Conservation (phyloP, 1,140 invertebrate genomes). For the Hetaerina americana region DNA sequence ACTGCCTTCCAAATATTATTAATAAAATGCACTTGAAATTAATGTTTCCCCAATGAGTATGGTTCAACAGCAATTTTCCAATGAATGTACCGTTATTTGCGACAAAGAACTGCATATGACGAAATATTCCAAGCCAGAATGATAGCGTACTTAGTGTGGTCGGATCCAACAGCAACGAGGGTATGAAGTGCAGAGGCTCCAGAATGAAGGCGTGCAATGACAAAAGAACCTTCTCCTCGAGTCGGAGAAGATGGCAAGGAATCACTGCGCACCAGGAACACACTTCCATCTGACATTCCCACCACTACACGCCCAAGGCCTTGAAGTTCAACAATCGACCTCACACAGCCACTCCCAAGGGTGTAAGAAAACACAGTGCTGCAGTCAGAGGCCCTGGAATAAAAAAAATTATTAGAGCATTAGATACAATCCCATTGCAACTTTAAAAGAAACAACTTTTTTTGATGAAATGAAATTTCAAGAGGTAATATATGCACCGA, state of each 20-base stretch:
- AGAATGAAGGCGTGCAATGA: slow-evolving; percentile 53
- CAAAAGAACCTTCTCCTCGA: slow-evolving; percentile 53
- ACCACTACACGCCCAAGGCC: slow-evolving; percentile 45
- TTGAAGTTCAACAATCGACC: slow-evolving; percentile 48
- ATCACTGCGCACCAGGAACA: slow-evolving; percentile 54
- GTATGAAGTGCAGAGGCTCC: slow-evolving; percentile 36
- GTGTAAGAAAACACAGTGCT: slow-evolving; percentile 37
- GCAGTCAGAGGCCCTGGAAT: slow-evolving; percentile 34
- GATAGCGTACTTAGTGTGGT: slow-evolving; percentile 8
- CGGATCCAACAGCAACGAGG: slow-evolving; percentile 28
- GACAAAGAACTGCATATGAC: too few species aligned
- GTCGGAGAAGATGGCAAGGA: slow-evolving; percentile 43
- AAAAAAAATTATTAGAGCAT: too few species aligned
- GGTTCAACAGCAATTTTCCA: too few species aligned
- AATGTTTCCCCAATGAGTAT: too few species aligned
- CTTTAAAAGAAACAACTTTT: too few species aligned
- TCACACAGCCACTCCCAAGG: slow-evolving; percentile 35
- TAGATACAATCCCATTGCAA: too few species aligned
- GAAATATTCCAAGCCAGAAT: too few species aligned
- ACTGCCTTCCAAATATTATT: too few species aligned
- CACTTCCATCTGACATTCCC: slow-evolving; percentile 53
- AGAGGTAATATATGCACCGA: too few species aligned
- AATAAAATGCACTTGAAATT: too few species aligned
- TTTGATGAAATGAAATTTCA: too few species aligned
- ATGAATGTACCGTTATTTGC: too few species aligned